Evolutionary conservation across 2,113 vertebrate species (phyloP), one percentile per base, ranked within the genome.

Genomic region (Oreocharis arfaki): DNA sequence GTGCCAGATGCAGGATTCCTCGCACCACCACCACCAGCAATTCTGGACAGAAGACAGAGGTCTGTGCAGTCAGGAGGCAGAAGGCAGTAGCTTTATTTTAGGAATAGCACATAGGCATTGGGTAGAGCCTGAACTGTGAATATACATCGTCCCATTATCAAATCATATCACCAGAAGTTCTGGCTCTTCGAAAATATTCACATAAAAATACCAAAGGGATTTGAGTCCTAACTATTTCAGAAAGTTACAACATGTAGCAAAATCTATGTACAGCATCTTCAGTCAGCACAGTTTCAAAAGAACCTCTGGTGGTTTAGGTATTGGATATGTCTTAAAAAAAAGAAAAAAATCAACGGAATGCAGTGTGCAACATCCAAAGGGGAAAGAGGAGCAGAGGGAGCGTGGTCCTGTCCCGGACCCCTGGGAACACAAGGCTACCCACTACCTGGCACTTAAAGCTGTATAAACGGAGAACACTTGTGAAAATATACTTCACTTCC

Each of bases 61-160:
- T 3, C 42, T 7, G 6, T 16, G 69, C 84, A 75, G 27, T 23
- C 59, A 32, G 80, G 90, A 94, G 93, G 95, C 93, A 91, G 92
- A 92, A 94, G 85, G 91, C 84, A 75, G 67, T 53, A 91, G 90
- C 94, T 97, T 97, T 97, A 97, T 97, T 97, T 78, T 20, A 56
- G 95, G 95, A 63, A 41, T 7, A 91, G 89, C 84, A 94, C 73
- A 59, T 13, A 61, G 89, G 84, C 64, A 52, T 61, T 8, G 77
- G 84, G 88, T 24, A 67, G 90, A 96, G 90, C 57, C 82, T 32
- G n/a, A 70, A 35, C 1, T 28, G 70, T 21, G 68, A 49, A 60
- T 50, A 86, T 33, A 59, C 64, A 87, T 52, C 52, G 11, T 75
- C 88, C 75, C 46, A 0, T 95, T 91, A 86, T 89, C 95, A 95